Base-by-base conservation (phyloP, 2,888 invertebrate genomes). In the Cantharis lateralis region DNA sequence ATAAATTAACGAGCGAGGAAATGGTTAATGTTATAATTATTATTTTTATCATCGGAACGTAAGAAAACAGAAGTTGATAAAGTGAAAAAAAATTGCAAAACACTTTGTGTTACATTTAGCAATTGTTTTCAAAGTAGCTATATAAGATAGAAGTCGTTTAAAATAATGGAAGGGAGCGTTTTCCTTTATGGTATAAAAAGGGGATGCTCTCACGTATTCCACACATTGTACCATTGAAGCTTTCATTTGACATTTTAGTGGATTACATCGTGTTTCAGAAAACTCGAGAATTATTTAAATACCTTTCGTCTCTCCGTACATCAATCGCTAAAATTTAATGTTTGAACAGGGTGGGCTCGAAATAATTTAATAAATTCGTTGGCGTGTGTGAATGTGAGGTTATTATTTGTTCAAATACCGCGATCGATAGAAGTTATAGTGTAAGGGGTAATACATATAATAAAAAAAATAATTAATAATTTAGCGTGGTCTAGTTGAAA, bases 121-220 rank as follows among this genome's bases (percentile, higher is more conserved):
- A 20, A 66, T 66, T 66, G 64, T 66, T 24, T 66, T 66, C 64
- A 15, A n/a, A 66, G 64, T 66, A n/a, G 64, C 64, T 66, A 66
- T 66, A 66, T 66, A 66, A 66, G 64, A 24, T 66, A 66, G 64
- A 66, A 66, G 64, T 66, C 64, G 64, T 66, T 66, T 66, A 66
- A 66, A 66, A 66, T 66, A 66, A 66, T 66, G 64, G 64, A 66
- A 66, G 64, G 64, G 16, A 24, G 18, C 64, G 64, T 66, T 66
- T 66, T 66, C 48, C 48, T 66, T 66, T 20, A 18, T 16, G 13
- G n/a, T 66, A 20, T 66, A 66, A 66, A 66, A 66, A 24, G 24
- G 24, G 24, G 64, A 66, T 66, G 64, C 24, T 66, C 64, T 66
- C 64, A 66, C 64, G 64, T 66, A 66, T 66, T 66, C 24, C 24